These are phyloP conservation scores for Metopia argyrocephala DNA, from an alignment of 2,888 invertebrate genomes.

Conservation along the genomic window DNA sequence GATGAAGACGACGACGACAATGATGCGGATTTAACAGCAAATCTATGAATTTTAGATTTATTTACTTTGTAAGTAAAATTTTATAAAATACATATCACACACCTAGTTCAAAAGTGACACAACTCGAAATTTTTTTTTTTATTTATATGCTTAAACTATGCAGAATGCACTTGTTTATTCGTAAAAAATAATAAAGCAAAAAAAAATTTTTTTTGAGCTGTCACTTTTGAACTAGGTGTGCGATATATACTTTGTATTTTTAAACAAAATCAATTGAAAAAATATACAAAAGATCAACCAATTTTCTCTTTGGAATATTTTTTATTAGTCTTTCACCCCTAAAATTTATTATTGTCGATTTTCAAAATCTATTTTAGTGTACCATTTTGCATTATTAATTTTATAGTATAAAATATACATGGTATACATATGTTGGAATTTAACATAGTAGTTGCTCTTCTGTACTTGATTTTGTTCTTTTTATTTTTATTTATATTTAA, in stretches of 20 bases:
- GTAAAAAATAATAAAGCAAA: no score
- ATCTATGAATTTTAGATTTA: slow-evolving; percentile 75
- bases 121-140: no score
- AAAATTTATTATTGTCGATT: not conserved
- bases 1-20: slow-evolving; percentile 75
- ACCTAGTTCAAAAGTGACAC: no score
- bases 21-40: slow-evolving; percentile 68
- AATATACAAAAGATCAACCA: slow-evolving; percentile 17
- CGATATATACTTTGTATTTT: slow-evolving; percentile 24
- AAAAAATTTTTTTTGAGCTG: no score
- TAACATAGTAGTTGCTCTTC: not conserved
- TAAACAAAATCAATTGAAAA: slow-evolving; percentile 6
- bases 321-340: not conserved
- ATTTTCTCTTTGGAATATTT: slow-evolving; percentile 47
- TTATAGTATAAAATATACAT: not conserved
- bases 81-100: slow-evolving; percentile 33
- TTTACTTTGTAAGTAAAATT: slow-evolving; percentile 72
- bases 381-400: not conserved
- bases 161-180: no score
- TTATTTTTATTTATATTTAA: slow-evolving; percentile 3
- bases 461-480: not conserved
- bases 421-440: not conserved
- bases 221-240: no score
- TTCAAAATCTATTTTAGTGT: not conserved
- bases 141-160: no score